Conservation (phyloP, 2,888 invertebrate species). For the Watsonalla cultraria region DNA sequence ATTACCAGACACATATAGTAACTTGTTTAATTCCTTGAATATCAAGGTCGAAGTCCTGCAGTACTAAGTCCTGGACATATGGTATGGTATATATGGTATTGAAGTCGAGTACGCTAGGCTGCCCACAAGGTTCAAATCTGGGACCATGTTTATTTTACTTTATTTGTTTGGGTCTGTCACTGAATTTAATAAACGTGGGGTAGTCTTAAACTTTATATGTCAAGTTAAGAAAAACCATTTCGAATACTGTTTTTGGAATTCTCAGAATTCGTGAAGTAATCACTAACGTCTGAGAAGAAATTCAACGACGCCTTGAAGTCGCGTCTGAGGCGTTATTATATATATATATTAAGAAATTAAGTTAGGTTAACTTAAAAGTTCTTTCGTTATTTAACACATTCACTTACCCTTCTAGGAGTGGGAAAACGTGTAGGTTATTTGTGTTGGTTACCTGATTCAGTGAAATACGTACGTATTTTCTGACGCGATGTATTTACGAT, state of each 20-base stretch:
- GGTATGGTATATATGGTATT: constrained; percentile 19
- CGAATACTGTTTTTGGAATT: no score
- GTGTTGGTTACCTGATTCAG: no score
- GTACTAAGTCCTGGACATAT: constrained; percentile 13
- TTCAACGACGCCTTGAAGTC: not conserved
- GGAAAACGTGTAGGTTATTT: no score
- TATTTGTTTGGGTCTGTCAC: constrained; percentile 4
- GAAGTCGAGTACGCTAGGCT: constrained; percentile 17
- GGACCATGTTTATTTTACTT: constrained; percentile 23
- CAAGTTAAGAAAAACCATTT: no score
- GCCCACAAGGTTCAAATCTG: constrained; percentile 14
- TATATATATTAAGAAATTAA: no score
- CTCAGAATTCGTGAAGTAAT: no score
- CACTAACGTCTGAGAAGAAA: no score
- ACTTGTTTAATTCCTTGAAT: constrained; percentile 8
- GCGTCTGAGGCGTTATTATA: no score
- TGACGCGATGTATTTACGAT: constrained; percentile 8
- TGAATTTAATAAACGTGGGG: constrained; percentile 13
- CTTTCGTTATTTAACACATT: no score
- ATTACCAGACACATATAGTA: not conserved
- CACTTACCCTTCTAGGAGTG: no score
- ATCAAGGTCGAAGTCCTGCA: constrained; percentile 12
- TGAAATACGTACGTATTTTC: constrained; percentile 4
- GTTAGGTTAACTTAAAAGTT: no score
- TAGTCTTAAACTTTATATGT: not conserved